These are phyloP conservation scores for Catostomus latipinnis DNA, from an alignment of 2,797 vertebrate species.

Conservation along the genomic window DNA sequence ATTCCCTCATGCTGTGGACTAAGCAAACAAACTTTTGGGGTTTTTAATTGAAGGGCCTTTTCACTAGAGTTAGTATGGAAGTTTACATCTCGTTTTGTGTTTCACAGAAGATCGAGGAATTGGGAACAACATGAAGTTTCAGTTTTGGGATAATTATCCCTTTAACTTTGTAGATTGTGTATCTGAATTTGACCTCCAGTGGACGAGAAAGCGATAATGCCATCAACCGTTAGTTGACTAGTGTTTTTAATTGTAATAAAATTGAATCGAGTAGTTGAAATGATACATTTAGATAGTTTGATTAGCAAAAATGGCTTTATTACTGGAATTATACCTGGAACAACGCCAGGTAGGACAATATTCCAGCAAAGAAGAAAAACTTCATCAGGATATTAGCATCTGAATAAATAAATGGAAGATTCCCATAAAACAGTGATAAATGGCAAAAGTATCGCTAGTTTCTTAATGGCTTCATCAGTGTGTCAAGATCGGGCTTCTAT, in stretches of 20 bases:
- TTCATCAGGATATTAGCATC: background rate
- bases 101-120: no score
- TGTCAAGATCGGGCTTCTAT: background rate
- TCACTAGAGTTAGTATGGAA: no score
- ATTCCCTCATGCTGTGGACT: background rate
- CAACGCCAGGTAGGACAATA: background rate
- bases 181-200: background rate
- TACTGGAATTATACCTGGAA: background rate
- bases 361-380: background rate
- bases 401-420: background rate
- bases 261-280: background rate
- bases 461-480: conserved; percentile 2
- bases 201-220: background rate
- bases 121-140: no score
- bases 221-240: background rate
- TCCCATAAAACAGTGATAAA: background rate
- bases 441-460: background rate
- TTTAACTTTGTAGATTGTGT: background rate
- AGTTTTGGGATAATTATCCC: background rate
- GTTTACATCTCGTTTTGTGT: no score
- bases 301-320: background rate
- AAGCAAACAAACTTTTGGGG: background rate
- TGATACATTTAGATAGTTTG: background rate
- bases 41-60: no score
- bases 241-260: background rate